phyloP scores from a whole-genome alignment of 1,140 invertebrate species.

The Monochamus saltuarius region DNA sequence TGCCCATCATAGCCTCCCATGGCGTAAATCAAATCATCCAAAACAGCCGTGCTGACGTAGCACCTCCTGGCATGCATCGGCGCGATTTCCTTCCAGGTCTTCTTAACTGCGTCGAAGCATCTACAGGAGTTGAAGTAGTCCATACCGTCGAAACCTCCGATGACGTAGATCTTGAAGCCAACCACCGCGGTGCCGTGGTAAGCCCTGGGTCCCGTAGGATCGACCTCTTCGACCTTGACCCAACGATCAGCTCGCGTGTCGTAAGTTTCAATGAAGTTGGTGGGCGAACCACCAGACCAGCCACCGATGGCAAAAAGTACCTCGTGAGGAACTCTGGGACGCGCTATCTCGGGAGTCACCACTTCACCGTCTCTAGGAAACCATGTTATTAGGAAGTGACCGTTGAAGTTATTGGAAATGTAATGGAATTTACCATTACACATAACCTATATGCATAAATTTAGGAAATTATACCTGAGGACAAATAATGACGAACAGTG shows the following conservation, averaged over 20 bases:
- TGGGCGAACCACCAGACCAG: conserved; percentile 71
- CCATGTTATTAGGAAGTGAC: conserved; percentile 32
- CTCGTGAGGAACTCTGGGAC: conserved; percentile 68
- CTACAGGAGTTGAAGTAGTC: conserved; percentile 67
- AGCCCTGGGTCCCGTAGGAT: conserved; percentile 64
- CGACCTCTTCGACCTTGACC: conserved; percentile 64
- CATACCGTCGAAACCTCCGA: conserved; percentile 67
- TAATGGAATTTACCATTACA: neutral
- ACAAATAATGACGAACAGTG: no score
- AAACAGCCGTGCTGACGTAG: conserved; percentile 66
- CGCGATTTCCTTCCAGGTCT: conserved; percentile 64
- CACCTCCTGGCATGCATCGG: conserved; percentile 66
- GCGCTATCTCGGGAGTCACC: conserved; percentile 63
- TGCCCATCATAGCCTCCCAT: conserved; percentile 79
- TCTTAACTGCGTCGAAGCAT: conserved; percentile 65
- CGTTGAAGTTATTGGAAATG: conserved; percentile 4
- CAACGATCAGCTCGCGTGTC: conserved; percentile 76
- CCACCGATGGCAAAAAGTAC: conserved; percentile 75
- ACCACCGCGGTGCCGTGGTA: conserved; percentile 73
- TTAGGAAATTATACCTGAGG: no score
- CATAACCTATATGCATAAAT: neutral
- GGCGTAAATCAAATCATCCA: conserved; percentile 67
- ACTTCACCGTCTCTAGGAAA: conserved; percentile 57
- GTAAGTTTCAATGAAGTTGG: conserved; percentile 74
- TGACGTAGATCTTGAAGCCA: conserved; percentile 65